A percentile compares a stretch with the other conserved stretches of the same genome.
Conservation (phyloP, 1,140 invertebrate species). For the Penaeus vannamei region DNA sequence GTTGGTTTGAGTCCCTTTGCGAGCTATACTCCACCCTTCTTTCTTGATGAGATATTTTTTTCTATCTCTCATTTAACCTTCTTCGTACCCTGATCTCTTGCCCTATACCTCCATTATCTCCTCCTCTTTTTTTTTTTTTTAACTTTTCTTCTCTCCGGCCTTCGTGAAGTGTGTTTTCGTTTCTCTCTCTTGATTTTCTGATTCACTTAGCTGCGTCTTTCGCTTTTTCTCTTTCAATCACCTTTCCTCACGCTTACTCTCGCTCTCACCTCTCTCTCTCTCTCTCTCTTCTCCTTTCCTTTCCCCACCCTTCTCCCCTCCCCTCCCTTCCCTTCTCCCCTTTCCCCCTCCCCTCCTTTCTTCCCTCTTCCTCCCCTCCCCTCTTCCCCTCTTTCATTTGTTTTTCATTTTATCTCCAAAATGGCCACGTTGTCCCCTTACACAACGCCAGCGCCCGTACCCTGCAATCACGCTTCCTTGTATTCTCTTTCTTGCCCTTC, state of each 20-base stretch:
- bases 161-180: not conserved
- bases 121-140: not conserved
- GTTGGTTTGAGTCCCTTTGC: too few relatives aligned
- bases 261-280: constrained; percentile 33
- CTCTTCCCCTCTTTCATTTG: not conserved
- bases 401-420: too few relatives aligned
- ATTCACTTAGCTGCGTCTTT: not conserved
- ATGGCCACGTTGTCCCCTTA: too few relatives aligned
- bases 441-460: too few relatives aligned
- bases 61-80: too few relatives aligned
- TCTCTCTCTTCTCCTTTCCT: constrained; percentile 40
- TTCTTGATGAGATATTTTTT: too few relatives aligned
- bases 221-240: not conserved
- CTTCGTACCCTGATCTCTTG: too few relatives aligned
- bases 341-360: not conserved
- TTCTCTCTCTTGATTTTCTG: not conserved
- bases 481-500: too few relatives aligned
- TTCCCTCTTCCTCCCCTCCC: not conserved
- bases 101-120: too few relatives aligned
- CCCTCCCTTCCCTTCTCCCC: not conserved
- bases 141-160: not conserved
- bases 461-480: too few relatives aligned
- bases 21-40: too few relatives aligned
- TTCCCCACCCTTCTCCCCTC: not conserved
- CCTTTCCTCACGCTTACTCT: not conserved